These are phyloP conservation scores for Drosophila pruinosa DNA, from an alignment of 1,140 invertebrate species.

Conservation along the genomic window DNA sequence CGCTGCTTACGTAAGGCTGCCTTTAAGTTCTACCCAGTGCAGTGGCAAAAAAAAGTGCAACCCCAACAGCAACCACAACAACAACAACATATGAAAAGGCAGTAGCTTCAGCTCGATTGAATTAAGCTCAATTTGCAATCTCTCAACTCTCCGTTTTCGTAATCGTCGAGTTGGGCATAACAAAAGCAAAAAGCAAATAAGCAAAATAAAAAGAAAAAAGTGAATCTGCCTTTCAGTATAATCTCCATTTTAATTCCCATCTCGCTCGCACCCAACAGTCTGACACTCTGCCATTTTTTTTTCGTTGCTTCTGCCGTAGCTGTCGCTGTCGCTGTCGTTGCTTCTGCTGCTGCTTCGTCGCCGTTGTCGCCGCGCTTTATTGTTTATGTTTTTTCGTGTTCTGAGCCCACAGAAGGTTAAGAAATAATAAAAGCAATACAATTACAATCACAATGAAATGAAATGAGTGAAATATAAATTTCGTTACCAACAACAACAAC, in stretches of 20 bases:
- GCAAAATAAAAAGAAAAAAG: conserved; percentile 52
- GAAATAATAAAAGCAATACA: conserved; percentile 71
- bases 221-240: conserved; percentile 64
- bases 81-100: conserved; percentile 4
- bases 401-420: conserved; percentile 68
- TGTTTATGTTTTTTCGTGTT: conserved; percentile 79
- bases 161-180: conserved; percentile 63
- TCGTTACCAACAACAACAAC: conserved; percentile 60
- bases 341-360: conserved; percentile 17
- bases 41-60: conserved; percentile 43
- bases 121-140: conserved; percentile 63
- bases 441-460: conserved; percentile 63
- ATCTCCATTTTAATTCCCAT: conserved; percentile 49
- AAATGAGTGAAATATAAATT: conserved; percentile 80
- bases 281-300: conserved; percentile 46
- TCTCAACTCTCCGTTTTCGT: conserved; percentile 60
- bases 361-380: conserved; percentile 53
- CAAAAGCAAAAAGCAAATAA: conserved; percentile 32
- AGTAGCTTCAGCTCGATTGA: conserved; percentile 36
- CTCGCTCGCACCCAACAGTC: conserved; percentile 55
- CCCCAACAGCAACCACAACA: conserved; percentile 17
- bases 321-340: conserved; percentile 25
- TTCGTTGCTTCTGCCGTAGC: conserved; percentile 25
- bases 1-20: conserved; percentile 30
- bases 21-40: conserved; percentile 57